Percentiles rank a stretch among this genome's conserved stretches.
Conservation (phyloP, 2,888 invertebrate species). For the Cancer borealis region DNA sequence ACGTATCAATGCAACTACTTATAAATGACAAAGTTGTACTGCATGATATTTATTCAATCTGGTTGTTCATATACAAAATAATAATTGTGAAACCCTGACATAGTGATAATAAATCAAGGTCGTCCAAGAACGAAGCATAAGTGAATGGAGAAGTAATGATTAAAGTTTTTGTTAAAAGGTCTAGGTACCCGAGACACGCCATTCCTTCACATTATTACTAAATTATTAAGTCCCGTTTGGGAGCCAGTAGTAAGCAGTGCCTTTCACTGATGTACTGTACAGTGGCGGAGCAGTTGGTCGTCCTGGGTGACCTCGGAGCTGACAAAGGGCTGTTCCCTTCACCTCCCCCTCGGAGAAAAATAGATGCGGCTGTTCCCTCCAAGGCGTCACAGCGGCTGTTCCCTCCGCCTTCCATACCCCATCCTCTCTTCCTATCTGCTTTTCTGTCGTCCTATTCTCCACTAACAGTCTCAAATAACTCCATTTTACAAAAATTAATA, state of each 20-base stretch:
- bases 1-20: too few species aligned
- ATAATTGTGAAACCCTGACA: background rate
- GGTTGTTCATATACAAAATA: background rate
- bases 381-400: conserved; percentile 63
- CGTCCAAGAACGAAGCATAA: background rate
- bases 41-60: background rate
- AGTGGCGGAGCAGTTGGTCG: conserved; percentile 58
- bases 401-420: conserved; percentile 30
- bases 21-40: background rate
- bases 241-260: background rate
- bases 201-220: background rate
- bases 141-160: background rate
- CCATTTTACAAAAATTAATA: background rate
- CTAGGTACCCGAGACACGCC: background rate
- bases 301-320: conserved; percentile 69
- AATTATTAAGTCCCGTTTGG: background rate
- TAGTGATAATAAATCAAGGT: background rate
- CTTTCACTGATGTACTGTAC: background rate
- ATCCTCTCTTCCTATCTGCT: background rate
- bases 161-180: background rate
- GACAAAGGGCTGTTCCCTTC: conserved; percentile 74
- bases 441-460: background rate
- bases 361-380: conserved; percentile 70
- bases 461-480: background rate
- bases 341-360: conserved; percentile 72